Evolutionary conservation across 92 coral and sea anemone genomes (phyloP), one percentile per base, ranked within the genome.

Genomic region (Montipora capitata): DNA sequence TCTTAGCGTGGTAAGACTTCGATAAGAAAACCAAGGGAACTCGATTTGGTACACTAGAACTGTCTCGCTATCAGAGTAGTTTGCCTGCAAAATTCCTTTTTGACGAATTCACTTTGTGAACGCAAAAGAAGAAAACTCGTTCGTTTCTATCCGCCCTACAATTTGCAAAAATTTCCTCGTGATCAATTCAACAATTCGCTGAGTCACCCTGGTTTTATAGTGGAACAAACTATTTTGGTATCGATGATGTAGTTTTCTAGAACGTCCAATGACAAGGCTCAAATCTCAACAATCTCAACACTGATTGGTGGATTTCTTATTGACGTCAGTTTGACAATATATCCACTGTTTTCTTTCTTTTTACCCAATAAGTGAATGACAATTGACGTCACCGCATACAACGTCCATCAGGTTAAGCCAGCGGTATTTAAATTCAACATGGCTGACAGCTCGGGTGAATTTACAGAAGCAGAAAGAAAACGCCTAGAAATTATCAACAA

Each of bases 341-440:
- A 61, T 27, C 35, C 1, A 27, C 35, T 27, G 35, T 27, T 27
- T 27, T 27, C 35, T 27, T 27, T 1, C 35, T 27, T 20, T 27
- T 27, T 27, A 1, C 0, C 35, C 35, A 27, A 27, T 27, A 27
- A 1, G 35, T 27, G 35, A 27, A 48, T 48, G 52, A 5, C 10
- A 10, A 48, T 48, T 81, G 78, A 89, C 57, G 89, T 71, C 51
- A 67, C 44, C 1, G 7, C 20, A 3, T 80, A 68, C 44, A 82
- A 82, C 81, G 38, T 40, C 77, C 70, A n/a, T 35, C 27, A 14
- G 40, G 13, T 5, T 27, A 27, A 27, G 79, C 85, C 96, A 95
- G 98, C 94, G 91, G 89, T 27, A 10, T 18, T 16, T 10, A 65
- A 27, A 66, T 94, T 49, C 89, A 95, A 95, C 10, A 95, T 95